Evolutionary conservation across 2,797 vertebrate genomes (phyloP).

Genomic region (Rhincodon typus): DNA sequence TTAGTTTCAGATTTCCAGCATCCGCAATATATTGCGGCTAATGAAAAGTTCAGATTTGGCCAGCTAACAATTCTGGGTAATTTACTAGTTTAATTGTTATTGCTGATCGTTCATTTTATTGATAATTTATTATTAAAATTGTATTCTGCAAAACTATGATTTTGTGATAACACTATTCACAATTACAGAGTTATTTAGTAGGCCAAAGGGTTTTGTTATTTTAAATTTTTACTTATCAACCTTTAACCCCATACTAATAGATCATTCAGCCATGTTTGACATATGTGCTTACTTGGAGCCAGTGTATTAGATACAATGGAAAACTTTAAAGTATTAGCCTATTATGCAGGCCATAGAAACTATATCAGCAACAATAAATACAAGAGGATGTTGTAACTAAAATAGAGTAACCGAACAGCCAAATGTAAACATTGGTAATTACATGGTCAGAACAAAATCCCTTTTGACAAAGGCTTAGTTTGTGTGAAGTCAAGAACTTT

Average conservation of each 20-base stretch:
- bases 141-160: neutral
- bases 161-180: neutral
- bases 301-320: neutral
- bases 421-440: neutral
- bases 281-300: neutral
- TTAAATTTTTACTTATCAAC: neutral
- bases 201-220: neutral
- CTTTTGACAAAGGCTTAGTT: neutral
- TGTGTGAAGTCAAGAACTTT: neutral
- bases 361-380: conserved; percentile 7
- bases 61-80: neutral
- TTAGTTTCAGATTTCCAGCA: too few species aligned
- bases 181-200: conserved; percentile 13
- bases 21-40: neutral
- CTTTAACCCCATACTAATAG: neutral
- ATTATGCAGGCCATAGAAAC: neutral
- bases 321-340: neutral
- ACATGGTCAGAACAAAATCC: neutral
- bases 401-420: neutral
- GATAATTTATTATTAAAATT: too few species aligned
- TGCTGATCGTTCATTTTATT: neutral
- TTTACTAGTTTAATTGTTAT: neutral
- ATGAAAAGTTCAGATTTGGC: neutral
- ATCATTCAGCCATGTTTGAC: conserved; percentile 1
- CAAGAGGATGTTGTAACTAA: neutral